Base-by-base conservation (phyloP, 2,113 vertebrate species). In the Solenodon paradoxus region DNA sequence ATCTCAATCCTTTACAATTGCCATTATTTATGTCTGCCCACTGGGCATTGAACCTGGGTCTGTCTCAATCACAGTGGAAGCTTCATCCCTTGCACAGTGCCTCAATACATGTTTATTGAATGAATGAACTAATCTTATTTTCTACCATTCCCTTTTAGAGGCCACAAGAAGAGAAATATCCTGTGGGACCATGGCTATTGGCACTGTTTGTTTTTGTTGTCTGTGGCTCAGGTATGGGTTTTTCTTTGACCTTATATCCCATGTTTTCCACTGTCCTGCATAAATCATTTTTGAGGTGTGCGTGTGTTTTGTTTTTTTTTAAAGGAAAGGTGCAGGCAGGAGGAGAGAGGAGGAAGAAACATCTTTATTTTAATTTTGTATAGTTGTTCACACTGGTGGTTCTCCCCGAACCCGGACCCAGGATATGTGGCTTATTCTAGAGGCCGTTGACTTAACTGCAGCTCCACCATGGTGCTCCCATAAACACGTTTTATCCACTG, bases 151-250 rank as follows among this genome's bases (percentile, higher is more conserved):
- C 80, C 92, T 98, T 97, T 71, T 96, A 98, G 98, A 98, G 99
- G 98, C 98, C 99, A 13, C 97, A 97, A 97, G 98, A 99, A 97
- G 98, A 99, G 98, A 99, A 99, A 97, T 98, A 98, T 92, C 98
- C 98, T 53, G 98, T 98, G 93, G 98, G 98, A 96, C 99, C 99
- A 68, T 99, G 99, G 99, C 98, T 99, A 81, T 98, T 99, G 91
- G 98, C 98, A 88, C 97, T 98, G 88, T 99, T 99, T 95, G 99
- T 98, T 81, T 99, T 99, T 98, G 98, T 99, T 96, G 99, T 99
- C 96, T 98, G 96, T 93, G 97, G 98, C 98, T 99, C 99, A 99
- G 99, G 99, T 99, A 98, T 80, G 96, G 53, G 61, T 75, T 91
- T 93, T 84, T 88, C 49, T 9, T n/a, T 94, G 90, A 77, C 61